These are phyloP conservation scores for Coturnix japonica DNA, from an alignment of 2,113 vertebrate genomes.

Conservation along the genomic window DNA sequence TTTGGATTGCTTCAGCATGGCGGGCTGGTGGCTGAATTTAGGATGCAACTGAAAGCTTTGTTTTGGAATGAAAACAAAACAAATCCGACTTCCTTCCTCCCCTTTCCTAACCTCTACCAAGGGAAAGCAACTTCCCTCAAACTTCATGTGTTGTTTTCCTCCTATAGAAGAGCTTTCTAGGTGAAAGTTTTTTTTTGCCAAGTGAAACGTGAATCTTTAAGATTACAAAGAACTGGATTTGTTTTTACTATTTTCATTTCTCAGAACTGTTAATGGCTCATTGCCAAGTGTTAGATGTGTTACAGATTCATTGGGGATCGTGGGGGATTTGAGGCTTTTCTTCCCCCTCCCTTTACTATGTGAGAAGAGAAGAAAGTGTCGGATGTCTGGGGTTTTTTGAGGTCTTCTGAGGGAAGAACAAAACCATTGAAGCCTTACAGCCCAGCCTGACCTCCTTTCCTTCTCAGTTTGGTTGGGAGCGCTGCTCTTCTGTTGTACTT, in stretches of 20 bases:
- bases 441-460: neutral
- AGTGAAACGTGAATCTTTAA: neutral
- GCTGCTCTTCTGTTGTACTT: neutral
- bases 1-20: neutral
- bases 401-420: neutral
- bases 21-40: neutral
- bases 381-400: neutral
- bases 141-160: conserved; percentile 53
- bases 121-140: conserved; percentile 46
- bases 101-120: conserved; percentile 14
- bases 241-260: neutral
- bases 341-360: neutral
- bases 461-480: neutral
- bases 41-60: conserved; percentile 13
- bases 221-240: neutral
- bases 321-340: neutral
- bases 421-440: neutral
- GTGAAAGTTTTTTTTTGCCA: conserved; percentile 42
- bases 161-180: conserved; percentile 34
- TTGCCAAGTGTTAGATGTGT: neutral
- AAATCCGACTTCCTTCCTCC: conserved; percentile 44
- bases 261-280: neutral
- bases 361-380: neutral
- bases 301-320: neutral
- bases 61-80: conserved; percentile 38